Evolutionary conservation across 2,888 invertebrate genomes (phyloP).

Genomic region (Mythimna lalbum): DNA sequence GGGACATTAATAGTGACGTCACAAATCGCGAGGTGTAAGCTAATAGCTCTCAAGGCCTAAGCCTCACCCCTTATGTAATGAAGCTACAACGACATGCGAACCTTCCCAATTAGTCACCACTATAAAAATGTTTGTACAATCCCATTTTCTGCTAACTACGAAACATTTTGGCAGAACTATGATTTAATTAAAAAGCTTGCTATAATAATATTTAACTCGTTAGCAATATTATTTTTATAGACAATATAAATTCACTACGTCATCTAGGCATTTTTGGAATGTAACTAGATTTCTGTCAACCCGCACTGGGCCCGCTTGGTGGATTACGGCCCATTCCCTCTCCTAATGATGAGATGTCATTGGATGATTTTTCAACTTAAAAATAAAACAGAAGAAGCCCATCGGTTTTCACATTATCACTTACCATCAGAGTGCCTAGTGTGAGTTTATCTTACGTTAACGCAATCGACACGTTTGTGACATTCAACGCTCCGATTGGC

Average conservation of each 20-base stretch:
- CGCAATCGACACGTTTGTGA: too few species aligned
- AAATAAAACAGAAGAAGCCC: too few species aligned
- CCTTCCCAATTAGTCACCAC: constrained; percentile 71
- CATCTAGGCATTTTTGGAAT: not conserved
- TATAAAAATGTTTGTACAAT: constrained; percentile 61
- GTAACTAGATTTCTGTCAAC: too few species aligned
- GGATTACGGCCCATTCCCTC: too few species aligned
- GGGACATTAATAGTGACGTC: constrained; percentile 21
- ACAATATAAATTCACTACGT: too few species aligned
- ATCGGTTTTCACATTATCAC: too few species aligned
- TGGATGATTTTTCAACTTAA: too few species aligned
- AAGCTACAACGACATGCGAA: constrained; percentile 63
- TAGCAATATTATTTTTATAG: not conserved
- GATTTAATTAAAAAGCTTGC: constrained; percentile 4
- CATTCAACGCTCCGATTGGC: too few species aligned
- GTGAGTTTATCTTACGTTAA: too few species aligned
- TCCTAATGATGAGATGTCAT: too few species aligned
- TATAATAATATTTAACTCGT: not conserved
- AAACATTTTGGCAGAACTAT: constrained; percentile 8
- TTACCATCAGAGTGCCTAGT: too few species aligned
- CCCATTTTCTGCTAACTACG: constrained; percentile 29
- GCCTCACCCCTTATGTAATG: constrained; percentile 71
- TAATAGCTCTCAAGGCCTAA: constrained; percentile 60
- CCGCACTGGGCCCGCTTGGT: too few species aligned
- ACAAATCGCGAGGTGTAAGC: constrained; percentile 60